Percentiles rank a stretch among this genome's conserved stretches.
Conservation (phyloP, 2,113 vertebrate genomes). For the Odobenus rosmarus region DNA sequence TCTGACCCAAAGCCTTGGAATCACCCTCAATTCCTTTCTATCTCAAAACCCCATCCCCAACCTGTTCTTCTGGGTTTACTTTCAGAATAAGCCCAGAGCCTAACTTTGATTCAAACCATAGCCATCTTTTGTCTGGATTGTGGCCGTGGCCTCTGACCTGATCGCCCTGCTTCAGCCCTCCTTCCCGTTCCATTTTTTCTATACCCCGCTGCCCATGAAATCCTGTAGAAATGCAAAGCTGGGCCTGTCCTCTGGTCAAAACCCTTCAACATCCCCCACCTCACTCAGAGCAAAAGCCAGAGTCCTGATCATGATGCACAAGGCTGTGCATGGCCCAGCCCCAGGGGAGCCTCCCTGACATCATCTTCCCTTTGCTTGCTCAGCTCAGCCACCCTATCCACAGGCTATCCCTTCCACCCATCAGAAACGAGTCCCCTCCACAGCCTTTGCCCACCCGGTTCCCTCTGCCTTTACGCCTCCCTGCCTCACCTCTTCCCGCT, state of each 20-base stretch:
- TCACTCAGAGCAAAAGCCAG: not conserved
- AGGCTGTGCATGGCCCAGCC: not conserved
- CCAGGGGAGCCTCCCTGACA: not conserved
- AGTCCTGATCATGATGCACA: not conserved
- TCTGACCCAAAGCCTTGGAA: not conserved
- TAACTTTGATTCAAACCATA: not conserved
- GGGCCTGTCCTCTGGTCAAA: not conserved
- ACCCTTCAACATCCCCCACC: not conserved
- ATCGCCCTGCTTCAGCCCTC: not conserved
- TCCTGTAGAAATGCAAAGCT: not conserved
- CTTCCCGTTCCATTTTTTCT: not conserved
- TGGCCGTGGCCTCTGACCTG: not conserved
- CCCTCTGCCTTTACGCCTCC: not conserved
- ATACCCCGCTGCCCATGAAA: not conserved
- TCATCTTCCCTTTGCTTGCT: not conserved
- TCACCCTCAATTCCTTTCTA: not conserved
- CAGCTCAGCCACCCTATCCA: not conserved
- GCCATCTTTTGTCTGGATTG: not conserved
- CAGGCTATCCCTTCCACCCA: not conserved
- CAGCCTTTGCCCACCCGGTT: not conserved
- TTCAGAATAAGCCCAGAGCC: not conserved
- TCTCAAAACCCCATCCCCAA: not conserved
- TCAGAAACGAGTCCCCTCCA: not conserved
- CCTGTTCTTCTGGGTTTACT: not conserved
- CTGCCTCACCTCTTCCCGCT: not conserved